These are phyloP conservation scores for Dryobotodes eremita DNA, from an alignment of 2,888 invertebrate genomes.

Conservation along the genomic window DNA sequence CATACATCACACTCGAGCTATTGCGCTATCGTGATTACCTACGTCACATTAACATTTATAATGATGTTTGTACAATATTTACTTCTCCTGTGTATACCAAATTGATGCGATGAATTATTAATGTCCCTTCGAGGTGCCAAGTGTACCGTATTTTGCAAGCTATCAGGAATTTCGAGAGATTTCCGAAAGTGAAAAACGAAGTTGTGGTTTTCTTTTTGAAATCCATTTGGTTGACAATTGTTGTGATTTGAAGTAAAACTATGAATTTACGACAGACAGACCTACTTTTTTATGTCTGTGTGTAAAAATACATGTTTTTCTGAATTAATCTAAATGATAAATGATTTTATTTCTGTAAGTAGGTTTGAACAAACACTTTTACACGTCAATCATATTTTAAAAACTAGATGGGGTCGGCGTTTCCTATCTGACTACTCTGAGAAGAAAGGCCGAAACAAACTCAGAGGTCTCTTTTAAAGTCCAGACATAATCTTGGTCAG, in stretches of 20 bases:
- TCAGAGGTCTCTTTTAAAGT: too few species aligned
- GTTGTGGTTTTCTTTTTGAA: constrained; percentile 14
- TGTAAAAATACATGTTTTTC: not conserved
- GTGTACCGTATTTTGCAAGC: constrained; percentile 44
- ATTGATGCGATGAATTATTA: constrained; percentile 77
- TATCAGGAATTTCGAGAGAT: constrained; percentile 36
- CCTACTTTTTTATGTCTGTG: not conserved
- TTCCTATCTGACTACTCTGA: too few species aligned
- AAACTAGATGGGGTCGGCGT: too few species aligned
- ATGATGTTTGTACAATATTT: constrained; percentile 68
- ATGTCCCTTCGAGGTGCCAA: constrained; percentile 61
- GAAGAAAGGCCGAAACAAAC: too few species aligned
- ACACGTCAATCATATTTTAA: too few species aligned
- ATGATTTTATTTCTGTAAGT: too few species aligned
- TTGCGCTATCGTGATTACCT: constrained; percentile 58
- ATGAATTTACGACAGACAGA: not conserved
- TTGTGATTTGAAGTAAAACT: not conserved
- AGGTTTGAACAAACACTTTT: too few species aligned
- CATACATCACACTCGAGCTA: constrained; percentile 52
- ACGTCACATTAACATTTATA: constrained; percentile 69
- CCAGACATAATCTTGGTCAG: too few species aligned
- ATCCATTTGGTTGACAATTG: constrained; percentile 14
- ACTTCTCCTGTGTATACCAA: constrained; percentile 62
- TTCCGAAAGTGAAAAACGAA: constrained; percentile 23
- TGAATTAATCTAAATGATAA: too few species aligned